A percentile compares a stretch with the other conserved stretches of the same genome.
Evolutionary conservation across 2,113 vertebrate genomes (phyloP).

Genomic region (Nothocercus nigrocapillus): DNA sequence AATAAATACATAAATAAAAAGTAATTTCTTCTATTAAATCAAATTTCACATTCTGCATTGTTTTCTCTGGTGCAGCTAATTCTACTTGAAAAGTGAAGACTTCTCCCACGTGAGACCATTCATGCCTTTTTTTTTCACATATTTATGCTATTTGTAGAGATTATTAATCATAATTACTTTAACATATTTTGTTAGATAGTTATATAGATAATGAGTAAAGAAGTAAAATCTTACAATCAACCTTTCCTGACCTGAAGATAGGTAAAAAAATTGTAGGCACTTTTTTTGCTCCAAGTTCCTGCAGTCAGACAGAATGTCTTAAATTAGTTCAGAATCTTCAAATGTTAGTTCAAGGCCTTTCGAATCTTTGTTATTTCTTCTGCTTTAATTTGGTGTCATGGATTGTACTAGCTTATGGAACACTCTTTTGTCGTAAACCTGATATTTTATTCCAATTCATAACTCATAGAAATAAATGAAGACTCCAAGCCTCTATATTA

Average conservation of each 20-base stretch:
- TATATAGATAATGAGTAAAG: background rate
- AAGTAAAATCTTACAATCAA: background rate
- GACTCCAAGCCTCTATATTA: background rate
- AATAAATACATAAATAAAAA: background rate
- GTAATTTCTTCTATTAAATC: background rate
- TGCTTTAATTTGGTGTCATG: background rate
- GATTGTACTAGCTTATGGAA: background rate
- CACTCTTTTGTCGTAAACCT: background rate
- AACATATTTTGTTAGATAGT: background rate
- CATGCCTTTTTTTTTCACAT: background rate
- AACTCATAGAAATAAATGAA: background rate
- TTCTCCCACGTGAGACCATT: background rate
- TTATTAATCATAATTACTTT: background rate
- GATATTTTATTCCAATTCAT: background rate
- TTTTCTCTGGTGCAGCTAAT: background rate
- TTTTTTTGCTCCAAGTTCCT: background rate
- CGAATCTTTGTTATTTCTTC: background rate
- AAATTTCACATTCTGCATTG: background rate
- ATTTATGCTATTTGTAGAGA: background rate
- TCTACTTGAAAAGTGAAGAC: background rate
- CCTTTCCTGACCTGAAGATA: background rate
- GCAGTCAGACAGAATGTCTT: background rate
- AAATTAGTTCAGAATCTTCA: background rate
- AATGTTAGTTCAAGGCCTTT: background rate
- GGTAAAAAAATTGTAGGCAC: background rate